Conservation (phyloP, 1,140 invertebrate genomes). For the Solen grandis region DNA sequence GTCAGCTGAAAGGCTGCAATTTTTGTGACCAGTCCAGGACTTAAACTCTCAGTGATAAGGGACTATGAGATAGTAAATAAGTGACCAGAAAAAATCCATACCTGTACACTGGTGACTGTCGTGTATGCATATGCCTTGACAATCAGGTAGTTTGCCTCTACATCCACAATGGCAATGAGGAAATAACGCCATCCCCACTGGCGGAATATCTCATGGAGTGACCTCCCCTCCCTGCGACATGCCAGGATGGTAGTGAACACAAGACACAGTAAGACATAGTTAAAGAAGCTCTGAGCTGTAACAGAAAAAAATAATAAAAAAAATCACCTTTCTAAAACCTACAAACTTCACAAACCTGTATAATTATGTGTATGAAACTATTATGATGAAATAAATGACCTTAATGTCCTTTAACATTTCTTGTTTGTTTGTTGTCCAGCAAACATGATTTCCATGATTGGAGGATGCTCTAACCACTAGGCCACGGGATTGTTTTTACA, state of each 20-base stretch:
- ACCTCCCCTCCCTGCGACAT: constrained; percentile 85
- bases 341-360: no score
- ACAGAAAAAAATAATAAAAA: constrained; percentile 57
- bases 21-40: no score
- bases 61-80: neutral
- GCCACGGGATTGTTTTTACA: no score
- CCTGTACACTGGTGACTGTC: constrained; percentile 82
- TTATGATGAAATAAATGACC: no score
- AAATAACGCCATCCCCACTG: constrained; percentile 88
- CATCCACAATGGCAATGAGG: constrained; percentile 89
- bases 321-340: no score
- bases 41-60: neutral
- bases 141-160: constrained; percentile 89
- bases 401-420: no score
- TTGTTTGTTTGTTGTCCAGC: no score
- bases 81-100: constrained; percentile 49
- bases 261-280: constrained; percentile 88
- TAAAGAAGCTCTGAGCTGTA: constrained; percentile 89
- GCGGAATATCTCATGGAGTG: constrained; percentile 86
- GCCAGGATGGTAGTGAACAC: constrained; percentile 89
- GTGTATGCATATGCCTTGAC: constrained; percentile 87
- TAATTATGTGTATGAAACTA: no score
- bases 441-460: no score
- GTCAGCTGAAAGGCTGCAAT: no score
- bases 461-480: no score